Conservation (phyloP, 2,797 vertebrate genomes). For the Gymnodraco acuticeps region DNA sequence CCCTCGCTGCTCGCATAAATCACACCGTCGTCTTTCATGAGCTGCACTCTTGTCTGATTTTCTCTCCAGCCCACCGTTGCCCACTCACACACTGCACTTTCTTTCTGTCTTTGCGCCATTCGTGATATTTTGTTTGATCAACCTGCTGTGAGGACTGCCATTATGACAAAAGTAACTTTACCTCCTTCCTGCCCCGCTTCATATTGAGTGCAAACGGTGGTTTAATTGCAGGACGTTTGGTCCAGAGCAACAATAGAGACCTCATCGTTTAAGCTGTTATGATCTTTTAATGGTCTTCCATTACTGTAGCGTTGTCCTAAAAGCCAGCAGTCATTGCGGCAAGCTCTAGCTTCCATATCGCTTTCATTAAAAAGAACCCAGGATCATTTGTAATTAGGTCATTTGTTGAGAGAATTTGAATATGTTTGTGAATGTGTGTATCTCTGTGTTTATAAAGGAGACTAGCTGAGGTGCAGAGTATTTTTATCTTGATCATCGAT, state of each 20-base stretch:
- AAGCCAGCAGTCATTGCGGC: slow-evolving; percentile 67
- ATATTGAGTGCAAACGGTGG: slow-evolving; percentile 65
- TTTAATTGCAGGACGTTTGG: slow-evolving; percentile 73
- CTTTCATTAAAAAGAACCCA: slow-evolving; percentile 79
- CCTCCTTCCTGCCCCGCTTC: slow-evolving; percentile 56
- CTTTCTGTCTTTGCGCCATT: slow-evolving; percentile 9
- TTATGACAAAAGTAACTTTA: slow-evolving; percentile 65
- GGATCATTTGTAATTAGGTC: slow-evolving; percentile 78
- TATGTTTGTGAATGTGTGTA: slow-evolving; percentile 62
- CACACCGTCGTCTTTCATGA: slow-evolving; percentile 72
- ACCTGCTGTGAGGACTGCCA: slow-evolving; percentile 22
- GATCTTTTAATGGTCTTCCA: slow-evolving; percentile 83
- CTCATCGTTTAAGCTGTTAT: slow-evolving; percentile 82
- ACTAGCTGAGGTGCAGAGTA: slow-evolving; percentile 77
- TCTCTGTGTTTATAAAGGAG: slow-evolving; percentile 72
- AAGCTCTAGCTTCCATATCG: slow-evolving; percentile 74
- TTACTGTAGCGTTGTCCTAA: slow-evolving; percentile 76
- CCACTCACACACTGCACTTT: not conserved
- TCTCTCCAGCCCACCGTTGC: not conserved
- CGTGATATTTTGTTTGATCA: slow-evolving; percentile 20
- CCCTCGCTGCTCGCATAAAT: slow-evolving; percentile 75
- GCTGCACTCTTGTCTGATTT: slow-evolving; percentile 57
- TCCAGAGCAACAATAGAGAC: slow-evolving; percentile 71
- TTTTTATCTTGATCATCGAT: slow-evolving; percentile 86
- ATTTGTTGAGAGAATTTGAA: slow-evolving; percentile 71